Percentiles rank a stretch among this genome's conserved stretches.
Evolutionary conservation across 2,797 vertebrate species (phyloP).

Genomic region (Anolis apletophallus): DNA sequence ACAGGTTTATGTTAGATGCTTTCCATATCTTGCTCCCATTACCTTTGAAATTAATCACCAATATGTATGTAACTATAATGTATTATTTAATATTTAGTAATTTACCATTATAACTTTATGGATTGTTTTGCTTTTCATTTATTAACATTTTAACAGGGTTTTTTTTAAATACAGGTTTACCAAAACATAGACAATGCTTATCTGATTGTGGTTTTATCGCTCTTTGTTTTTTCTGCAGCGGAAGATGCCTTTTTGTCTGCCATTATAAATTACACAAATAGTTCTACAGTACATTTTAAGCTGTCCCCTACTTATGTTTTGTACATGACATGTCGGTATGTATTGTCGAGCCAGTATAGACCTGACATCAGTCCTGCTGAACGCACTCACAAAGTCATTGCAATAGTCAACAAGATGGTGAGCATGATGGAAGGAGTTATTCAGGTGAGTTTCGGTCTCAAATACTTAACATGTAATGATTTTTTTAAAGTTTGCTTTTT

Average conservation of each 20-base stretch:
- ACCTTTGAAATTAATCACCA: not conserved
- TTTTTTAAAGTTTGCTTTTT: constrained; percentile 5
- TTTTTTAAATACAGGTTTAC: not conserved
- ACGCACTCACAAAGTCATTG: constrained; percentile 94
- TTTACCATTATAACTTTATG: not conserved
- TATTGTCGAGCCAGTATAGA: constrained; percentile 91
- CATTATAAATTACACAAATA: constrained; percentile 99
- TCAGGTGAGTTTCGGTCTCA: constrained; percentile 85
- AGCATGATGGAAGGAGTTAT: constrained; percentile 99
- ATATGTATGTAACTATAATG: not conserved
- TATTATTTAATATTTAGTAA: not conserved
- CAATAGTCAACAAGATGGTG: constrained; percentile 99
- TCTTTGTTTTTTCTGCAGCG: constrained; percentile 76
- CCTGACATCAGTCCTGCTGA: constrained; percentile 92
- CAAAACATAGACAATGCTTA: not conserved
- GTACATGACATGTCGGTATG: constrained; percentile 96
- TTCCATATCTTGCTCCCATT: not conserved
- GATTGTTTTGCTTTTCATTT: not conserved
- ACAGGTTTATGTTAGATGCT: not conserved
- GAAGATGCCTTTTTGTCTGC: constrained; percentile 97
- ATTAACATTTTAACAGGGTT: not conserved
- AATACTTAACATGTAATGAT: not conserved
- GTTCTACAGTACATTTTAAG: constrained; percentile 98
- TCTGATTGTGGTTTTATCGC: not conserved
- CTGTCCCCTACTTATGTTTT: constrained; percentile 95